Base-by-base conservation (phyloP, 2,113 vertebrate genomes). In the Myrmophylax atrothorax region DNA sequence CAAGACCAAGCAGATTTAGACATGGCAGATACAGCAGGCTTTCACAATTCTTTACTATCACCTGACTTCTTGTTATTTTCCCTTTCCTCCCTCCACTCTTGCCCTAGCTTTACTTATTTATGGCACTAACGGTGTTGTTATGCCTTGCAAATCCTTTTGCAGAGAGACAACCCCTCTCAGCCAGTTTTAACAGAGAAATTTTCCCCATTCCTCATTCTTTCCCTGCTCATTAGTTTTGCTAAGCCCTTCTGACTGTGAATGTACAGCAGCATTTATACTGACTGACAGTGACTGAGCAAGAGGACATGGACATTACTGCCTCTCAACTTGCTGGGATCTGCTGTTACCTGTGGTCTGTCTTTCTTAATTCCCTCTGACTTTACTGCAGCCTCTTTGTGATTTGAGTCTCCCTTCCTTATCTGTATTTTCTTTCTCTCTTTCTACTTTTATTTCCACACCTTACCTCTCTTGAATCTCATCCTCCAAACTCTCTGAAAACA, bases 141-240 rank as follows among this genome's bases (percentile, higher is more conserved):
- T 95, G 76, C 84, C 87, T 95, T 94, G 73, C 69, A 95, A 96
- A 96, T 96, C 82, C 72, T 91, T 87, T 85, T 88, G 62, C 60
- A 94, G 80, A 82, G 83, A 62, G 77, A 85, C 53, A 84, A 58
- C 22, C 88, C 84, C 53, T 76, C 49, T 90, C 47, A 76, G 75
- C 17, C 95, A 93, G 70, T 96, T 95, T 97, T 89, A 95, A 94
- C 81, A 93, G 69, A 42, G 42, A 91, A 96, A 95, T 80, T 86
- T 64, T 80, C 31, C 44, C 31, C 92, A 4, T 83, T 83, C 56
- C 44, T 97, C 69, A 91, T 85, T 73, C 68, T 91, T 93, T 40
- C 53, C 63, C 77, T 95, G 53, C 85, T 89, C 90, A 92, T 96
- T 96, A 96, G 90, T 70, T 95, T 94, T 95, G 74, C 74, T 94